Conservation (phyloP, 2,888 invertebrate species). For the Mellilla xanthometata region DNA sequence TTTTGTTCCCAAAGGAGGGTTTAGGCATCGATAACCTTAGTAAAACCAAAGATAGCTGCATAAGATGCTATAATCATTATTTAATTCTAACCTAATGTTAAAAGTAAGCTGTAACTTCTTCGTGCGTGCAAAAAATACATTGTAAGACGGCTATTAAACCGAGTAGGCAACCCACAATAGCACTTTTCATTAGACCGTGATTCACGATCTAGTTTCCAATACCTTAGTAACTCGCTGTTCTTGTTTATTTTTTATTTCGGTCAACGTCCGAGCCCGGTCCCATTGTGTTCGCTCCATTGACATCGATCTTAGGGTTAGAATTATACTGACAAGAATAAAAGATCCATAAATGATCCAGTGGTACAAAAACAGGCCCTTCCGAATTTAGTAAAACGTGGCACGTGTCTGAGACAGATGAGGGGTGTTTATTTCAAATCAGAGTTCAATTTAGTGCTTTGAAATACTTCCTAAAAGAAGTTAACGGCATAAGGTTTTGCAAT, state of each 20-base stretch:
- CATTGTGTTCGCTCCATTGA: slow-evolving; percentile 68
- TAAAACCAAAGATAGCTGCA: too few species aligned
- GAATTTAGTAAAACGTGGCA: slow-evolving; percentile 25
- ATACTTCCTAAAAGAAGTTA: too few species aligned
- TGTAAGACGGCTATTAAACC: not conserved
- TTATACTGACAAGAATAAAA: slow-evolving; percentile 44
- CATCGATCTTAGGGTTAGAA: slow-evolving; percentile 70
- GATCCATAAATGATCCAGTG: slow-evolving; percentile 6
- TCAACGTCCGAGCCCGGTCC: slow-evolving; percentile 68
- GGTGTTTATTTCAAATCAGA: slow-evolving; percentile 13
- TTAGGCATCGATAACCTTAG: too few species aligned
- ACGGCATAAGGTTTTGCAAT: too few species aligned
- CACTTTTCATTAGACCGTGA: slow-evolving; percentile 40
- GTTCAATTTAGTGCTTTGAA: not conserved
- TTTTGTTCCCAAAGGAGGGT: too few species aligned
- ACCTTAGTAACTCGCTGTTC: slow-evolving; percentile 53
- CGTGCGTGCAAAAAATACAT: not conserved
- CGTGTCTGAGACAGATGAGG: slow-evolving; percentile 33
- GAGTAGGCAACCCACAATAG: slow-evolving; percentile 21
- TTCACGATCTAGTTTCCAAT: slow-evolving; percentile 63
- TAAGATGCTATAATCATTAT: too few species aligned
- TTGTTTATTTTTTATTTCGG: slow-evolving; percentile 74
- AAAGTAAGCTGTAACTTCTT: not conserved
- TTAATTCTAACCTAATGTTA: too few species aligned
- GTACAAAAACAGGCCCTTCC: slow-evolving; percentile 19